Evolutionary conservation across 2,888 invertebrate species (phyloP), one percentile per base, ranked within the genome.

Genomic region (Trissoscelio sp.): DNA sequence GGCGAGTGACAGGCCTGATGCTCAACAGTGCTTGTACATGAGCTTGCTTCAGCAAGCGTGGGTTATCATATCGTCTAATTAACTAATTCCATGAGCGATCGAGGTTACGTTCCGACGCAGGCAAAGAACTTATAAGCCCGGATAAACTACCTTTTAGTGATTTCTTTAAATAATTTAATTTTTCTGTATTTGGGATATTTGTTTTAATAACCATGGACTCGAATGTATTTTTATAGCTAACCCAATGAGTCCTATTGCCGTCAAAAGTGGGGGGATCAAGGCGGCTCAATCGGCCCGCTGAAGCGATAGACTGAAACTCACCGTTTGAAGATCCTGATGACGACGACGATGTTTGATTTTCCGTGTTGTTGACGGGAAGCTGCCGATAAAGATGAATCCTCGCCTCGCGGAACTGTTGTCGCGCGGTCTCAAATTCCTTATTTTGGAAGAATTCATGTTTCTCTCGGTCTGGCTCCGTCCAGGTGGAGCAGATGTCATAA

Each of bases 1-100:
- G 31, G 9, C 48, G 55, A 2, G 46, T 57, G 57, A 39, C 75
- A 14, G 55, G 9, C 4, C 18, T 11, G 9, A 75, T 48, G 1
- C 16, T 46, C 0, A 57, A 20, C 9, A 69, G 14, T 0, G 51
- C 6, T 1, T n/a, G 28, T 0, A 69, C 58, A 28, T 77, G 77
- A 3, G 67, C 28, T 16, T 51, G 53, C 28, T 66, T 66, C 4
- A 58, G 24, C 9, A 77, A 31, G 6, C 75, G 48, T 14, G 60
- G 12, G 18, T 77, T 77, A 34, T 67, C 64, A 11, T 67, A 77
- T 2, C 67, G 5, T 11, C 44, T 20, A 7, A 34, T 3, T n/a
- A 77, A 7, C 24, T 77, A 67, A 0, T 31, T n/a, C 67, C 67
- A 67, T 4, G 75, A 67, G 24, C 66, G 75, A 66, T 75, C 75